Conservation (phyloP, 2,888 invertebrate species). For the Furcula furcula region DNA sequence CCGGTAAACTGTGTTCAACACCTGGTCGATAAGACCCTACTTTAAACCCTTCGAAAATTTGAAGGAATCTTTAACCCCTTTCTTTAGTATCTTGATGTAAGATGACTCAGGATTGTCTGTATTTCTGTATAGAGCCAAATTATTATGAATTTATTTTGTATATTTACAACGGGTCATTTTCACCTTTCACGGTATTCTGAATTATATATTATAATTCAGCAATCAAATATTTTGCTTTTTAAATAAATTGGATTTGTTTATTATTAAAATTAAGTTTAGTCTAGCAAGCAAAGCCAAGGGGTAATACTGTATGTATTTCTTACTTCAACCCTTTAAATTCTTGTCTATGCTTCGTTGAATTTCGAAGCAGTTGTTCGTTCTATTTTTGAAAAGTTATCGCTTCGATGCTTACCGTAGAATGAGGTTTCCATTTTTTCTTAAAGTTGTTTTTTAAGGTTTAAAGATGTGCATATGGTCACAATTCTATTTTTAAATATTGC, state of each 20-base stretch:
- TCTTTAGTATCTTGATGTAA: slow-evolving; percentile 42
- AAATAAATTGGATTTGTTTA: background rate
- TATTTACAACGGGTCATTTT: no score
- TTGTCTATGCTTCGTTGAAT: slow-evolving; percentile 50
- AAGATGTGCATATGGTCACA: slow-evolving; percentile 15
- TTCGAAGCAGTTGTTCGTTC: slow-evolving; percentile 38
- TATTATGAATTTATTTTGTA: no score
- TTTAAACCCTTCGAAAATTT: slow-evolving; percentile 57
- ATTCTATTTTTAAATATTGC: slow-evolving; percentile 2
- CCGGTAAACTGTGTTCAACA: slow-evolving; percentile 73
- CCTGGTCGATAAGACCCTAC: slow-evolving; percentile 68
- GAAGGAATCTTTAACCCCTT: slow-evolving; percentile 65
- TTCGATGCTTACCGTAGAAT: slow-evolving; percentile 50
- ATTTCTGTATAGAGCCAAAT: slow-evolving; percentile 1
- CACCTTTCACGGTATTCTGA: no score
- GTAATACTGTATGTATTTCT: slow-evolving; percentile 11
- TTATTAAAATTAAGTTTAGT: slow-evolving; percentile 3
- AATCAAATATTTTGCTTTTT: slow-evolving; percentile 11
- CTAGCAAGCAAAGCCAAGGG: slow-evolving; percentile 9
- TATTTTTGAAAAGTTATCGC: slow-evolving; percentile 49
- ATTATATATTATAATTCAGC: no score
- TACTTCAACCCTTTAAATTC: slow-evolving; percentile 50
- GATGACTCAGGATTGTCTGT: slow-evolving; percentile 7
- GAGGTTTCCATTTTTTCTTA: slow-evolving; percentile 28
- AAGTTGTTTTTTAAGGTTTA: slow-evolving; percentile 20